These are phyloP conservation scores for Zaprionus gabonicus DNA, from an alignment of 1,140 invertebrate genomes.

Conservation along the genomic window DNA sequence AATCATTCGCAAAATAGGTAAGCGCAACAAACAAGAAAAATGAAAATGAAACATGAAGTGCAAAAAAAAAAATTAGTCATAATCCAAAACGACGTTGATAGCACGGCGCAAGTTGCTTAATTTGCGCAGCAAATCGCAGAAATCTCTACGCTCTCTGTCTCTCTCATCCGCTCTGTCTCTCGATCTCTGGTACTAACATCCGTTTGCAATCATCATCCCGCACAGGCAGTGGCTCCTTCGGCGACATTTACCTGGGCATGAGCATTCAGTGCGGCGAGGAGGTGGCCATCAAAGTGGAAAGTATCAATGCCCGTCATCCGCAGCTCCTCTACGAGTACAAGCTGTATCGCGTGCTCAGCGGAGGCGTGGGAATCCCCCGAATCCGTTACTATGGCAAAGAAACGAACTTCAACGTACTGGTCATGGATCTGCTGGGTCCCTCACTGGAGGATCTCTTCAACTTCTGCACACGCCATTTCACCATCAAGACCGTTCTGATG, in stretches of 20 bases:
- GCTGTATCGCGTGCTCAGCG: conserved; percentile 96
- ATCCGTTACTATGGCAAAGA: conserved; percentile 97
- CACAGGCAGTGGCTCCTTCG: conserved; percentile 95
- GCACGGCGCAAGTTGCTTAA: not conserved
- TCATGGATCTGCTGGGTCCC: conserved; percentile 98
- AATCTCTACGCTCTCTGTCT: not conserved
- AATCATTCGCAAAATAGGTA: conserved; percentile 96
- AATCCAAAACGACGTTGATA: not conserved
- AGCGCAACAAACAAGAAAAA: conserved; percentile 28
- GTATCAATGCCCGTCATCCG: conserved; percentile 95
- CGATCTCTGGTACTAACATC: not conserved
- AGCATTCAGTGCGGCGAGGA: conserved; percentile 99
- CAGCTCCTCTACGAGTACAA: conserved; percentile 98
- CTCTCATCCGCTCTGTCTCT: not conserved
- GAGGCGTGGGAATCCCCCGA: conserved; percentile 97
- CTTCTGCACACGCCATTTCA: conserved; percentile 97
- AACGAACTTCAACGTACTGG: conserved; percentile 97
- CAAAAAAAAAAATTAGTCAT: conserved; percentile 11
- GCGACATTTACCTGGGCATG: conserved; percentile 99
- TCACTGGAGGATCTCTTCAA: conserved; percentile 98
- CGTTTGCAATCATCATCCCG: not conserved
- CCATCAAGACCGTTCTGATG: conserved; percentile 99
- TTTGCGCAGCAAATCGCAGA: conserved; percentile 2
- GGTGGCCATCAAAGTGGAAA: conserved; percentile 98
- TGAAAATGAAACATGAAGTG: conserved; percentile 21